Evolutionary conservation across 2,113 vertebrate genomes (phyloP), one percentile per base, ranked within the genome.

Genomic region (Columbina picui): DNA sequence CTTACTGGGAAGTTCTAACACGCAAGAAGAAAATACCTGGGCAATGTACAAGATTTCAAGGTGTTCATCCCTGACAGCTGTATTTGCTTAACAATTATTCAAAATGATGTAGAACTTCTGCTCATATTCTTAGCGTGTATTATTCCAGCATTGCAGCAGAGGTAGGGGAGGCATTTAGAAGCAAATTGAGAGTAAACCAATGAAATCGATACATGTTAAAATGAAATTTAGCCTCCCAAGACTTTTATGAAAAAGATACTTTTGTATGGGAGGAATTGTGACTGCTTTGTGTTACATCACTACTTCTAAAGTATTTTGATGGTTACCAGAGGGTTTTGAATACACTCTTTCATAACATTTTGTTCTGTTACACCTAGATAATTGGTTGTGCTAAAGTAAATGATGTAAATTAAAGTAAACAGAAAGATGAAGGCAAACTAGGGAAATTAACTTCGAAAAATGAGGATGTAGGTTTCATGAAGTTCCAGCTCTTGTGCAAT

Each of bases 331-430:
- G 34, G 22, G 36, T 74, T 95, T 91, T 79, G 65, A 80, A 64
- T 69, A 57, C 1, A 2, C 4, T 59, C 14, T 87, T 91, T 96
- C 63, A 55, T 60, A 96, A 45, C 45, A 57, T 91, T 70, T 84
- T 94, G 73, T 79, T 95, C 78, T 85, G 18, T 85, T 94, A 61
- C 47, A 82, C 59, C 74, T 87, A 65, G 57, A 65, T 79, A 84
- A 87, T 93, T 85, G 43, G 39, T 75, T 96, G 73, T 80, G 61
- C 77, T 93, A 59, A 90, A 82, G 74, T 68, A 92, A 94, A 81
- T 74, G 14, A 87, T 82, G 49, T 71, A 82, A 94, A 87, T 87
- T 71, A 75, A 83, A 45, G 30, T 83, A 90, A 94, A 93, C 69
- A 92, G 70, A 91, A 94, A 87, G 53, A 73, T 87, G 41, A 82